A percentile compares a stretch with the other conserved stretches of the same genome.
These are phyloP conservation scores for Poecile montanus DNA, from an alignment of 2,797 vertebrate genomes.

Conservation along the genomic window DNA sequence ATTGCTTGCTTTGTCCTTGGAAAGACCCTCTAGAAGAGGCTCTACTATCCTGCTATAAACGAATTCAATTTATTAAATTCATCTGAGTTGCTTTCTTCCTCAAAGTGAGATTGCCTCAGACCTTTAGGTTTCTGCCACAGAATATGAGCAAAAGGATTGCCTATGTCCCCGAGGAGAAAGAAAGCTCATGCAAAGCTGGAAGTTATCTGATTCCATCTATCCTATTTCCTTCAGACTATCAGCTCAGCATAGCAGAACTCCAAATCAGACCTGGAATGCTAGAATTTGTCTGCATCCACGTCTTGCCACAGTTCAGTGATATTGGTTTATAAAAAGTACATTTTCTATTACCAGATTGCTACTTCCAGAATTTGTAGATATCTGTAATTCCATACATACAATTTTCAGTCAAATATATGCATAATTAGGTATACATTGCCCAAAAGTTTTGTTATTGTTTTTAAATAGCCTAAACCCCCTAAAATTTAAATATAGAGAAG, in stretches of 20 bases:
- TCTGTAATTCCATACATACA: neutral
- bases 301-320: neutral
- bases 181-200: neutral
- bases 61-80: constrained; percentile 1
- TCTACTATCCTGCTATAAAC: neutral
- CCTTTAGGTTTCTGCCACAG: neutral
- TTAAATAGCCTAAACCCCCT: neutral
- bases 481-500: neutral
- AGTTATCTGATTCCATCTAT: neutral
- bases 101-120: neutral
- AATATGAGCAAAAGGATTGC: neutral
- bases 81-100: neutral
- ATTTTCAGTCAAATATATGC: neutral
- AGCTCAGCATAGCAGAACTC: neutral
- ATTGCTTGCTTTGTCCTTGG: constrained; percentile 32
- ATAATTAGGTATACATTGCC: neutral
- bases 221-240: neutral
- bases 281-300: neutral
- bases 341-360: neutral
- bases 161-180: neutral
- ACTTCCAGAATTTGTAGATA: neutral
- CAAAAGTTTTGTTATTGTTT: neutral
- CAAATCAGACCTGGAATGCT: neutral
- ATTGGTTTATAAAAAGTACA: neutral
- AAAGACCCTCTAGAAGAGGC: constrained; percentile 20